Evolutionary conservation across 2,113 vertebrate species (phyloP).

Genomic region (Heterochromis multidens): DNA sequence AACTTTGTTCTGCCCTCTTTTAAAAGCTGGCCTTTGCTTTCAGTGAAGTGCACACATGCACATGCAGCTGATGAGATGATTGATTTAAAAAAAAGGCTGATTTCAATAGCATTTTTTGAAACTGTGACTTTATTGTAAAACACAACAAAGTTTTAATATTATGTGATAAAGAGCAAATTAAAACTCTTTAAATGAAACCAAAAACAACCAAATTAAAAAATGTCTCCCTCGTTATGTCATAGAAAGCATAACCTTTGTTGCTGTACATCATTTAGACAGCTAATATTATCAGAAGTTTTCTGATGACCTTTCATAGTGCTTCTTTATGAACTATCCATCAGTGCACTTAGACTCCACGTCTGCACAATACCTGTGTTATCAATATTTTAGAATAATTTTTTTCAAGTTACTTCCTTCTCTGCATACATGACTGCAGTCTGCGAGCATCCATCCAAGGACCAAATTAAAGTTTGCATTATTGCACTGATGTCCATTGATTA

Average conservation of each 20-base stretch:
- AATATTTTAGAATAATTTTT: background rate
- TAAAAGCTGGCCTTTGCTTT: background rate
- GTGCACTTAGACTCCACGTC: background rate
- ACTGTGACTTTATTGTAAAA: background rate
- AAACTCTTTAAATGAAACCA: background rate
- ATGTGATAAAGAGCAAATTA: background rate
- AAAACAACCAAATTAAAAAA: background rate
- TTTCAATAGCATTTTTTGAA: background rate
- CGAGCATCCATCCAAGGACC: background rate
- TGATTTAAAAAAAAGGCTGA: background rate
- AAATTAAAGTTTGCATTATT: background rate
- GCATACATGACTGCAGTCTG: background rate
- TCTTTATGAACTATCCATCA: background rate
- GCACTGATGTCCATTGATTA: background rate
- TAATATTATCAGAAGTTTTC: background rate
- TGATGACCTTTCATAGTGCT: background rate
- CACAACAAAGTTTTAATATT: background rate
- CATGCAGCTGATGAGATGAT: background rate
- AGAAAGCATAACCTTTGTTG: background rate
- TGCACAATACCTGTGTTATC: background rate
- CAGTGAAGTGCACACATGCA: background rate
- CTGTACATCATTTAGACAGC: background rate
- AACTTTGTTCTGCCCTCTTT: background rate
- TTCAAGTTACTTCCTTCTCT: background rate
- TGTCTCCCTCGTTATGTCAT: background rate